phyloP scores from a whole-genome alignment of 1,140 invertebrate genomes.

The Cataglyphis hispanica region DNA sequence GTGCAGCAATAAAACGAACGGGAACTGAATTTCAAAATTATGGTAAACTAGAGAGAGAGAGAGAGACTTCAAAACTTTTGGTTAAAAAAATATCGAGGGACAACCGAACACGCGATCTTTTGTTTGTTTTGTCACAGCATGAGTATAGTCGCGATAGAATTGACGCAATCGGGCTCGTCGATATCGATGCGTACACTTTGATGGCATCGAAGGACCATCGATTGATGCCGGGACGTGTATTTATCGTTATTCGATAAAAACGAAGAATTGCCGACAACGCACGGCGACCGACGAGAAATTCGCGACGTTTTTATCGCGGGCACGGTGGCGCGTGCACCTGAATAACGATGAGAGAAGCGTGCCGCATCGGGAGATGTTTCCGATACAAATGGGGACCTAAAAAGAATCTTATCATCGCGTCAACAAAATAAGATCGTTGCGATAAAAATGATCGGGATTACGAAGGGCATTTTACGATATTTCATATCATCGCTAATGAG shows the following conservation, averaged over 20 bases:
- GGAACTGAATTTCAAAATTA: slow-evolving; percentile 23
- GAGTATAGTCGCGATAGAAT: slow-evolving; percentile 12
- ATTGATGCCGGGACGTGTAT: slow-evolving; percentile 1
- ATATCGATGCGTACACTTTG: slow-evolving; percentile 29
- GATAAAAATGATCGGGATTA: slow-evolving; percentile 6
- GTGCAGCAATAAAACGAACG: background rate
- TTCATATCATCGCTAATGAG: background rate
- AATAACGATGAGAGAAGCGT: slow-evolving; percentile 37
- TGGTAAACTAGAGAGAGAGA: too few relatives aligned
- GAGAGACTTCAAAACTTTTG: slow-evolving; percentile 39
- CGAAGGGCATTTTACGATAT: background rate
- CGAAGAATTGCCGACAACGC: slow-evolving; percentile 26
- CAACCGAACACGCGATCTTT: background rate
- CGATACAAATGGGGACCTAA: slow-evolving; percentile 38
- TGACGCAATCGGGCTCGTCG: slow-evolving; percentile 29
- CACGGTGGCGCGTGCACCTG: slow-evolving; percentile 15
- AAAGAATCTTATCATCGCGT: slow-evolving; percentile 26
- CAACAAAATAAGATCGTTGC: slow-evolving; percentile 30
- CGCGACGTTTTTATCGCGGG: slow-evolving; percentile 24
- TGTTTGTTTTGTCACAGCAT: slow-evolving; percentile 26
- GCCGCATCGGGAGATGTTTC: background rate
- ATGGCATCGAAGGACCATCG: background rate
- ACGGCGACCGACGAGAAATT: slow-evolving; percentile 7
- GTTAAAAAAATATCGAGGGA: slow-evolving; percentile 51
- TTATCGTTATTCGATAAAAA: slow-evolving; percentile 34